Evolutionary conservation across 2,888 invertebrate genomes (phyloP), one percentile per base, ranked within the genome.

Genomic region (Sympetrum striolatum): DNA sequence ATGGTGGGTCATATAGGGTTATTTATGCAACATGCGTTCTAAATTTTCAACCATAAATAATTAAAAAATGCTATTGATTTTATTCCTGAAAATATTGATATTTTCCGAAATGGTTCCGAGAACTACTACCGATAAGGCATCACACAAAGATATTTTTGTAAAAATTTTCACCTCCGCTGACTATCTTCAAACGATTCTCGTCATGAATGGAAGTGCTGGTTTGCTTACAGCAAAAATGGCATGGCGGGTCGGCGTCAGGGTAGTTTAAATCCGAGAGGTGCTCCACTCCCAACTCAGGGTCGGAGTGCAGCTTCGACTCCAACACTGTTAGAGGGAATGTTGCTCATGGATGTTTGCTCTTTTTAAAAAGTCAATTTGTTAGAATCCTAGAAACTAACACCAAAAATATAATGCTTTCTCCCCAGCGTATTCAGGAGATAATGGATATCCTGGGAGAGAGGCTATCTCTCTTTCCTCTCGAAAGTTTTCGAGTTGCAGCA

Each of bases 171-270:
- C 93, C 93, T 92, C 93, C 92, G 91, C 93, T 93, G 91, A 93
- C 93, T 90, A 93, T 93, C 91, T 93, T 93, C 39, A 93, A 92
- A 35, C 93, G 91, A 90, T 92, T 92, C 90, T 93, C 93, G 91
- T 93, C 93, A 91, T 93, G 93, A 81, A 93, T 93, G 53, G 93
- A 93, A 2, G 92, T 93, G 92, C 92, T 93, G 91, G 93, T 92
- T 91, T 93, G 93, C 90, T 93, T 92, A 92, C 93, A 92, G 92
- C 93, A 93, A 92, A 93, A 93, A 91, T 93, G 93, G 91, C 93
- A 93, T 37, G 93, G 93, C 37, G 93, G 93, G 91, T 92, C 93
- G 64, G 93, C 93, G 92, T 93, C 93, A 35, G 93, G 93, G 92
- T 93, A 93, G 90, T 92, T 92, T 91, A 93, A 92, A 91, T 93